These are phyloP conservation scores for Eumeta japonica DNA, from an alignment of 1,140 invertebrate genomes.

Conservation along the genomic window DNA sequence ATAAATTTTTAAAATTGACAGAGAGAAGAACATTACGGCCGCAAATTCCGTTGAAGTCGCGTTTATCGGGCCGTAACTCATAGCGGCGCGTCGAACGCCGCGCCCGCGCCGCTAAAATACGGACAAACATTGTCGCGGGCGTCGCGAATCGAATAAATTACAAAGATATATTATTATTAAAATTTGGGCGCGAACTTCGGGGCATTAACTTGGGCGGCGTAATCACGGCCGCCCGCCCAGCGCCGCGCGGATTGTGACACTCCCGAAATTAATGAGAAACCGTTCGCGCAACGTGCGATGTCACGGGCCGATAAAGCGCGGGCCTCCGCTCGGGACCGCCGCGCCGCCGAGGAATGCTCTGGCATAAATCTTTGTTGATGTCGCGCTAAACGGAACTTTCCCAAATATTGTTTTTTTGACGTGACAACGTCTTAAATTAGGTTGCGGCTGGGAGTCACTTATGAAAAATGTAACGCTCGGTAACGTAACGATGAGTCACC, in stretches of 20 bases:
- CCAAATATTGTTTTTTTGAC: too few species aligned
- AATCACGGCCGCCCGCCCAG: constrained; percentile 8
- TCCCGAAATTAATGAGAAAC: constrained; percentile 21
- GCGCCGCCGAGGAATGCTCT: constrained; percentile 8
- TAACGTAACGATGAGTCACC: constrained; percentile 1
- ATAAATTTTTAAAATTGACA: constrained; percentile 6
- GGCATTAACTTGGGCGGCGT: constrained; percentile 20
- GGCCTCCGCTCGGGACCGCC: constrained; percentile 13
- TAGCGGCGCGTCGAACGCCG: background rate
- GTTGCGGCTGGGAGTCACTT: too few species aligned
- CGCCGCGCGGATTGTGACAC: constrained; percentile 15
- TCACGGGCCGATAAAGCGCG: constrained; percentile 13
- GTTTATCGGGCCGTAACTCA: constrained; percentile 10
- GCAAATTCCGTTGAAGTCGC: background rate
- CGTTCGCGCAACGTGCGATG: constrained; percentile 18
- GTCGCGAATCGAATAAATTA: constrained; percentile 27
- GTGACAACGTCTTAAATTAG: too few species aligned
- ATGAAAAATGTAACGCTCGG: background rate
- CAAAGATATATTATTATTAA: constrained; percentile 38
- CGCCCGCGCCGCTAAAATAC: constrained; percentile 11
- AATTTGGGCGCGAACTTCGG: constrained; percentile 27
- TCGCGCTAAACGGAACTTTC: too few species aligned
- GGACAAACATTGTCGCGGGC: constrained; percentile 12
- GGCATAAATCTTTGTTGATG: constrained; percentile 18
- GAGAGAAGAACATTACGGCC: too few species aligned